Conservation (phyloP, 1,140 invertebrate species). For the Steinernema khuongi region DNA sequence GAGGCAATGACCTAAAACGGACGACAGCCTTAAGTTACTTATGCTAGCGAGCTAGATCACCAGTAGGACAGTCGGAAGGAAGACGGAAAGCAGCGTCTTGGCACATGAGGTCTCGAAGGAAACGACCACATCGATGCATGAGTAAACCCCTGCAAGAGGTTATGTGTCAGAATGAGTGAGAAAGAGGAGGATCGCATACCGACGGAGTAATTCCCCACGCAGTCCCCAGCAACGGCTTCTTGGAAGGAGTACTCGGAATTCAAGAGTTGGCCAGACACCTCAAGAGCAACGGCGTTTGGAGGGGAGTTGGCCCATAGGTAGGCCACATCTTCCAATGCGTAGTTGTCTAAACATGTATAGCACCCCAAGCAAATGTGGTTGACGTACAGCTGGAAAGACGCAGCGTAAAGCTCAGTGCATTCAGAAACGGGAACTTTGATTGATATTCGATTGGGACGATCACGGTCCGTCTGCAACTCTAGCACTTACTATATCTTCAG, state of each 20-base stretch:
- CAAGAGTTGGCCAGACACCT: conserved; percentile 46
- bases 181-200: conserved; percentile 22
- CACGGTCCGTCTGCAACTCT: conserved; percentile 32
- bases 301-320: conserved; percentile 58
- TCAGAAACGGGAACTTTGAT: conserved; percentile 38
- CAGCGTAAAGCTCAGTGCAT: conserved; percentile 35
- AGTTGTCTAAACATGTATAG: conserved; percentile 40
- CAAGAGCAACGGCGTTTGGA: conserved; percentile 49
- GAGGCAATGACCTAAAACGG: conserved; percentile 42
- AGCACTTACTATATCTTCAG: neutral
- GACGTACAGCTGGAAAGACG: conserved; percentile 42
- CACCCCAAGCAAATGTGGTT: conserved; percentile 5
- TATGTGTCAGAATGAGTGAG: neutral
- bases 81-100: conserved; percentile 31
- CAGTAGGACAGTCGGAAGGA: conserved; percentile 46
- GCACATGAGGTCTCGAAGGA: conserved; percentile 34
- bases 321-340: conserved; percentile 52
- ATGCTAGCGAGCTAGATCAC: neutral
- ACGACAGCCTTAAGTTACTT: neutral
- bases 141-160: conserved; percentile 39
- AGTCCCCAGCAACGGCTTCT: conserved; percentile 50
- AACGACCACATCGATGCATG: conserved; percentile 48
- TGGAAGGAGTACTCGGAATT: conserved; percentile 38
- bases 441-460: conserved; percentile 36
- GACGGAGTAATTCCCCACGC: conserved; percentile 50